A percentile compares a stretch with the other conserved stretches of the same genome.
Conservation (phyloP, 1,140 invertebrate genomes). For the Ditylenchus dipsaci region DNA sequence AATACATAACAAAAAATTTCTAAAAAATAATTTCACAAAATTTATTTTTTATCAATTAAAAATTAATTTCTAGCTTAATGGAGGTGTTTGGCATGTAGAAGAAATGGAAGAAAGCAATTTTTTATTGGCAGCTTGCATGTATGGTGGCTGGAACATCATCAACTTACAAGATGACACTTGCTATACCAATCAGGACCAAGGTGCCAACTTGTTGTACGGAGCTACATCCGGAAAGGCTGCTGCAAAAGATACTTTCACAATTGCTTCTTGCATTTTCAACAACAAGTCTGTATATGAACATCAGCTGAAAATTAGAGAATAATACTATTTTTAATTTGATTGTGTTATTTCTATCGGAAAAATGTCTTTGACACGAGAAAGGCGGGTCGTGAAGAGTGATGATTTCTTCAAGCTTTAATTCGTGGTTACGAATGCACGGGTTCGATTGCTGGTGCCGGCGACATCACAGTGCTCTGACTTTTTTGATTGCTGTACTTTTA, state of each 20-base stretch:
- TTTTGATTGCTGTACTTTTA: too few species aligned
- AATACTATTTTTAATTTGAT: too few species aligned
- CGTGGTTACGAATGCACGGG: too few species aligned
- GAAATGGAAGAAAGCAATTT: not conserved
- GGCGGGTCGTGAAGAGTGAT: too few species aligned
- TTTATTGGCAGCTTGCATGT: constrained; percentile 3
- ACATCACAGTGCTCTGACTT: too few species aligned
- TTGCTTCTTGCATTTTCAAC: constrained; percentile 4
- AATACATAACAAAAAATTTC: too few species aligned
- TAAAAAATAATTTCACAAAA: too few species aligned
- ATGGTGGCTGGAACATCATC: constrained; percentile 4
- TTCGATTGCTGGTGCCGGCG: too few species aligned
- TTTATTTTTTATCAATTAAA: too few species aligned
- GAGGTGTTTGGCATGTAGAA: constrained; percentile 10
- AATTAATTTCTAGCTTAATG: not conserved
- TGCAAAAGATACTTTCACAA: not conserved
- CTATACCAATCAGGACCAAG: not conserved
- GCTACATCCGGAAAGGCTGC: not conserved
- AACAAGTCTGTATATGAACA: not conserved
- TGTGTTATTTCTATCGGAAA: too few species aligned
- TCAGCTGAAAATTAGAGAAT: not conserved
- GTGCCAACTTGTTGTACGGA: constrained; percentile 6
- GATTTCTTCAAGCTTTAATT: too few species aligned
- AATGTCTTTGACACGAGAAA: too few species aligned
- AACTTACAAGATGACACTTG: not conserved